Conservation (phyloP, 2,888 invertebrate genomes). For the Pachliopta kotzebuea region DNA sequence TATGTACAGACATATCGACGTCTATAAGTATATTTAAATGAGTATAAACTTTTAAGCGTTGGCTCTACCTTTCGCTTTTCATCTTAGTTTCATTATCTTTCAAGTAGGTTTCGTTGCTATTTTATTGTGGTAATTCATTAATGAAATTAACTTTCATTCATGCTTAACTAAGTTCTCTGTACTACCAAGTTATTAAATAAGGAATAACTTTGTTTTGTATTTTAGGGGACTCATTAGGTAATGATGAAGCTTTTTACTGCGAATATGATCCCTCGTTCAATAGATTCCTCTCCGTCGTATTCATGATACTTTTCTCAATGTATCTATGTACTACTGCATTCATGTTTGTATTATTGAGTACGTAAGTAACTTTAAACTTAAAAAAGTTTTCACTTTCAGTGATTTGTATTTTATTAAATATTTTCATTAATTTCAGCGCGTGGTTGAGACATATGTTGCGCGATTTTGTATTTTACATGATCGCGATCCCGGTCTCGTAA, state of each 20-base stretch:
- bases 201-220: neutral
- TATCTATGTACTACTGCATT: slow-evolving; percentile 21
- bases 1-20: too few species aligned
- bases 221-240: slow-evolving; percentile 12
- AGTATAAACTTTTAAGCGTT: too few species aligned
- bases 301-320: slow-evolving; percentile 27
- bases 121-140: too few species aligned
- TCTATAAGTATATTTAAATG: too few species aligned
- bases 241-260: slow-evolving; percentile 4
- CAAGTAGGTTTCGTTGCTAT: too few species aligned
- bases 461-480: slow-evolving; percentile 6
- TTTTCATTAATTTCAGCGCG: slow-evolving; percentile 6
- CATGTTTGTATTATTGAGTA: slow-evolving; percentile 20
- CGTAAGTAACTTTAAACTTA: slow-evolving; percentile 14
- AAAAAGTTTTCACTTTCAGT: neutral
- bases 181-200: neutral
- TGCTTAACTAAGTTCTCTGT: too few species aligned
- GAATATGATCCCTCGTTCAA: slow-evolving; percentile 24
- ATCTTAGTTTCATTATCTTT: too few species aligned
- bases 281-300: slow-evolving; percentile 19
- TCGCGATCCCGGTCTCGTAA: slow-evolving; percentile 6
- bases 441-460: slow-evolving; percentile 19
- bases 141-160: too few species aligned
- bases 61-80: too few species aligned
- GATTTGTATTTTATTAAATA: neutral